phyloP scores from a whole-genome alignment of 2,113 vertebrate genomes.

The Ciconia maguari region DNA sequence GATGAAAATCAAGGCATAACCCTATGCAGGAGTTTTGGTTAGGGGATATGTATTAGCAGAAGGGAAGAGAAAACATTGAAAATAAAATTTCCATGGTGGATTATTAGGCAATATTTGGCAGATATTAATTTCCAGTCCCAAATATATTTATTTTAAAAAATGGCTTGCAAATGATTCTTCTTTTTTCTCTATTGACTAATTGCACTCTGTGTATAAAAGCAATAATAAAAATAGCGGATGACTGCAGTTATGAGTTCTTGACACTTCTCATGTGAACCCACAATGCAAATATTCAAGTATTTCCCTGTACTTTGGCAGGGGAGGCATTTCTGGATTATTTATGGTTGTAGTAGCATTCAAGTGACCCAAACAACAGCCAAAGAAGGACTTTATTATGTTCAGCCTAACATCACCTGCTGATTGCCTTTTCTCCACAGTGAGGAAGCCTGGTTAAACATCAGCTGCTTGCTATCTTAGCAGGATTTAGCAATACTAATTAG shows the following conservation, averaged over 20 bases:
- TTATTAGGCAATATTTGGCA: background rate
- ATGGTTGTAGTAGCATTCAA: background rate
- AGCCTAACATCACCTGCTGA: background rate
- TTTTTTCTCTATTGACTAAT: background rate
- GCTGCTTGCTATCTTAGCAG: background rate
- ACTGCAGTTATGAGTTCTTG: background rate
- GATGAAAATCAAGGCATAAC: conserved; percentile 9
- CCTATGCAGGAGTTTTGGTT: background rate
- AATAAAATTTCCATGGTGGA: background rate
- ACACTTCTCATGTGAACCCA: background rate
- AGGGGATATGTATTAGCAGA: background rate
- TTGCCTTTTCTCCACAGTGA: background rate
- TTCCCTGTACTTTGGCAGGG: background rate
- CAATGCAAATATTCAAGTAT: background rate
- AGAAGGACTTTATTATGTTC: background rate
- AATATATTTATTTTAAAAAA: background rate
- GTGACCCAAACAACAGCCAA: background rate
- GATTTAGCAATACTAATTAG: background rate
- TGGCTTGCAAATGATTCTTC: background rate
- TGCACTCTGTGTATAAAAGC: background rate
- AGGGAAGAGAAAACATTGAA: background rate
- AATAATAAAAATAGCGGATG: background rate
- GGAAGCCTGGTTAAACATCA: background rate
- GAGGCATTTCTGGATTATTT: background rate
- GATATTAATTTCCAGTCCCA: background rate